Evolutionary conservation across 2,888 invertebrate genomes (phyloP), one percentile per base, ranked within the genome.

Genomic region (Phlogophora meticulosa): DNA sequence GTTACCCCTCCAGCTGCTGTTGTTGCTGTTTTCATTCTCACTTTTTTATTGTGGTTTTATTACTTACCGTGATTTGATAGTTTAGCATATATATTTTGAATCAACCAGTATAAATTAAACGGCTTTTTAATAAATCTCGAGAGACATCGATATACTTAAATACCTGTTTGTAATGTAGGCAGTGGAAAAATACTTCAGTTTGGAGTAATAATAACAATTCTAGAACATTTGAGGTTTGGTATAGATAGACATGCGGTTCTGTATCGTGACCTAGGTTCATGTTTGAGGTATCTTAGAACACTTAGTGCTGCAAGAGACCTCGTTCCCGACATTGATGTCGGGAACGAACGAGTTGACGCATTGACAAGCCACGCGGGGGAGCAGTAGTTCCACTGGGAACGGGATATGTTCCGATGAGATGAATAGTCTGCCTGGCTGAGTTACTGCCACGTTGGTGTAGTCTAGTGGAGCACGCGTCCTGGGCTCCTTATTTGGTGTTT

Each of bases 311-410:
- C 28, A 4, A 28, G 28, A 28, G 28, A 28, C 28, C 28, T 28
- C 5, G 28, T 28, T 28, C 28, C 28, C 28, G 28, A 28, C 28
- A 28, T 28, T 28, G 28, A 42, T 43, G 53, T 40, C 20, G 9
- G 38, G 11, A 20, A 17, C 17, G 3, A 32, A 13, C 24, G 22
- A 34, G 38, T 22, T 38, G 36, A 38, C 32, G 20, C 15, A 38
- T 55, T 11, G 65, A 55, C 34, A 32, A 9, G 36, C n/a, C 17
- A 32, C 36, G 17, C 1, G 22, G n/a, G 9, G 20, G 2, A 11
- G 17, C 76, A 68, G 69, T 36, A 77, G 42, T 40, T 10, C 45
- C 28, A 52, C 60, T 57, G 51, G 10, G 45, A 4, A 43, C 13
- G 42, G 34, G 17, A 1, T 22, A 36, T 24, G 15, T 40, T 28